phyloP scores from a whole-genome alignment of 2,797 vertebrate species.

The Muraenolepis orangiensis region DNA sequence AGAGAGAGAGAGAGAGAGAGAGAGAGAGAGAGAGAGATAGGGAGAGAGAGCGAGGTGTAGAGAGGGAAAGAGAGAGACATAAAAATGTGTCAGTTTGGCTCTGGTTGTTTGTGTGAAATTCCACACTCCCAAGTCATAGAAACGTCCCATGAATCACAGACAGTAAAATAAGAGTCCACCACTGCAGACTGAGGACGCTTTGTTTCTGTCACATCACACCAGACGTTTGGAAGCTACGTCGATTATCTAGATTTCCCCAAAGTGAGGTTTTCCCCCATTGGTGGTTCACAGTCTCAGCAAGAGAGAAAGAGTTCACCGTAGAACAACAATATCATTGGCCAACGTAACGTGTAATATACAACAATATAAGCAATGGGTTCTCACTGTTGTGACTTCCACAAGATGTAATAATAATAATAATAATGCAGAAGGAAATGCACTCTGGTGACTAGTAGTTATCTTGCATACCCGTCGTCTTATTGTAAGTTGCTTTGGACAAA shows the following conservation, averaged over 20 bases:
- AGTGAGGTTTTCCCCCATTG: background rate
- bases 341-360: background rate
- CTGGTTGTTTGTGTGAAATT: background rate
- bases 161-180: background rate
- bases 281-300: background rate
- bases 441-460: no score
- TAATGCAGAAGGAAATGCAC: no score
- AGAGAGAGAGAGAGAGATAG: background rate
- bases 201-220: background rate
- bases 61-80: background rate
- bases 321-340: background rate
- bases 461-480: no score
- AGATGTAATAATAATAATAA: no score
- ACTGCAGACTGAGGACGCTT: no score
- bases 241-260: no score
- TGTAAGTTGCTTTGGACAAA: no score
- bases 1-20: conserved; percentile 9
- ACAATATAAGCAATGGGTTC: background rate
- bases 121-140: background rate
- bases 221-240: background rate
- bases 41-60: background rate
- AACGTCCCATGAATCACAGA: background rate
- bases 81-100: background rate
- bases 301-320: no score
- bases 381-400: background rate